Evolutionary conservation across 1,140 invertebrate species (phyloP), one percentile per base, ranked within the genome.

Genomic region (Amyelois transitella): DNA sequence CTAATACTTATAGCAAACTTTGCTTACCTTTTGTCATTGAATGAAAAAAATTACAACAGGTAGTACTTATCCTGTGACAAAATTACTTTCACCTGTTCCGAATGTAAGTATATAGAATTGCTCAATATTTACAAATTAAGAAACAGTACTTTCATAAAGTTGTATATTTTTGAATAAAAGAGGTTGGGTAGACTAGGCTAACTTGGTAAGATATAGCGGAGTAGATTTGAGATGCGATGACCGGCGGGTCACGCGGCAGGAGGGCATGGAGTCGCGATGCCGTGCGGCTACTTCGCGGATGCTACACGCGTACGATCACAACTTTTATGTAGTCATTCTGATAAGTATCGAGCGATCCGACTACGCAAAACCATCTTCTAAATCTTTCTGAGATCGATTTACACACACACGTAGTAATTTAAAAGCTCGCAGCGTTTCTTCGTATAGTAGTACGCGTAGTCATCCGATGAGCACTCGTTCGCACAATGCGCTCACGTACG

Each of bases 401-500:
- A 65, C 53, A 18, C 51, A 18, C 38, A 51, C 32, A 48, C 53
- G 28, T 50, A 48, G n/a, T 5, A 28, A 73, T 72, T 72, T 59
- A 63, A 60, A 75, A 64, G 64, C 75, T 66, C 7, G 44, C 53
- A 61, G 68, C 69, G 69, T 70, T 5, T 38, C 19, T 45, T 62
- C 60, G 64, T n/a, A n/a, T n/a, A n/a, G n/a, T 25, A 52, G 58
- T 61, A 77, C 67, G 73, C 56, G 62, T 58, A 69, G 59, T 62
- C 62, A 75, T 70, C 65, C 68, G 69, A 62, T 66, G 58, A 64
- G 67, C 70, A 66, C 68, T 61, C 66, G 65, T 72, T 75, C 69
- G 77, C 72, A 78, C 80, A 86, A 81, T 79, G 76, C 72, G 66
- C 68, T 79, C 81, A 87, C 84, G 84, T 85, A 82, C 80, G 52